Evolutionary conservation across 2,888 invertebrate species (phyloP), one percentile per base, ranked within the genome.

Genomic region (Oscheius sp.): DNA sequence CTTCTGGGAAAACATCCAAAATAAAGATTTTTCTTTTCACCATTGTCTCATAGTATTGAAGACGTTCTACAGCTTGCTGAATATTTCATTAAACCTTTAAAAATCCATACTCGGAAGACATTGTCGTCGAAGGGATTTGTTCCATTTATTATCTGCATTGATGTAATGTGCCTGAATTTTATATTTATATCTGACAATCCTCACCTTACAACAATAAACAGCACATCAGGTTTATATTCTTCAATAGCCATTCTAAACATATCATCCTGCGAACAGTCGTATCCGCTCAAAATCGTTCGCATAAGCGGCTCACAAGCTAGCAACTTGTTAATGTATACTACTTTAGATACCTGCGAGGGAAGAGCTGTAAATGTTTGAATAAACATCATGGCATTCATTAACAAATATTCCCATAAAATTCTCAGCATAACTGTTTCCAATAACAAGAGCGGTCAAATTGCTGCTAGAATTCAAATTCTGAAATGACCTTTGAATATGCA

Each of bases 61-160:
- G 20, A 1, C 59, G 41, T 30, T 28, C 14, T 8, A 59, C 59
- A 2, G 59, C 59, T 14, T 24, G 26, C 28, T 59, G 9, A 44
- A 59, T 14, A 44, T 44, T 22, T 8, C n/a, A n/a, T n/a, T n/a
- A n/a, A n/a, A n/a, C n/a, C n/a, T n/a, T n/a, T n/a, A n/a, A n/a
- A n/a, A n/a, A n/a, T n/a, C n/a, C n/a, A n/a, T n/a, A n/a, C n/a
- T n/a, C n/a, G n/a, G n/a, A n/a, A n/a, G n/a, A n/a, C n/a, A n/a
- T 6, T 22, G 20, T 59, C 59, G 9, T 59, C 20, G 44, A 59
- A 59, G 9, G 59, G 59, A 59, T 41, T 59, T 30, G 59, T 41
- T 4, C 59, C 59, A n/a, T 44, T 28, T 3, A 44, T 20, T 17
- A 59, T 41, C 28, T 41, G 9, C 24, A 44, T 28, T 2, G 41